A percentile compares a stretch with the other conserved stretches of the same genome.
These are phyloP conservation scores for Bovichtus variegatus DNA, from an alignment of 2,797 vertebrate species.

Conservation along the genomic window DNA sequence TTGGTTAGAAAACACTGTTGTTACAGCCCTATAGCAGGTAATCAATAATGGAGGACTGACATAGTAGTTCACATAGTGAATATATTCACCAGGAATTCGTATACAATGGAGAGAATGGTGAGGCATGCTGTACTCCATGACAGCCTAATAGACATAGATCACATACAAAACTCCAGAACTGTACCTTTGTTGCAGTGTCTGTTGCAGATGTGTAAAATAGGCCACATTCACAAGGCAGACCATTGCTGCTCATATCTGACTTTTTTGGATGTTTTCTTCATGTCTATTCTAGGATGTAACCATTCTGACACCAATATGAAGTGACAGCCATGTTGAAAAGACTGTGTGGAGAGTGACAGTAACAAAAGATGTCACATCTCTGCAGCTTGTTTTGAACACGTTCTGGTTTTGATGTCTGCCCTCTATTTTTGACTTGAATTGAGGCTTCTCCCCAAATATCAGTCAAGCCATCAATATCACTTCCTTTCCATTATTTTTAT, in stretches of 20 bases:
- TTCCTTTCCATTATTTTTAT: conserved; percentile 3
- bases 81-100: conserved; percentile 25
- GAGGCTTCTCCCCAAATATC: conserved; percentile 44
- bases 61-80: background rate
- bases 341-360: conserved; percentile 45
- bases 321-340: conserved; percentile 55
- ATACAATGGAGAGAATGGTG: background rate
- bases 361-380: conserved; percentile 60
- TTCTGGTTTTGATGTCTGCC: conserved; percentile 43
- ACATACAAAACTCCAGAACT: conserved; percentile 19
- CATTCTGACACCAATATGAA: conserved; percentile 53
- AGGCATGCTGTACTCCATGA: conserved; percentile 1
- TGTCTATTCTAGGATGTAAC: conserved; percentile 62
- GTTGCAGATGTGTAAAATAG: conserved; percentile 25
- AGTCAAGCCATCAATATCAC: conserved; percentile 26
- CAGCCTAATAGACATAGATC: conserved; percentile 8
- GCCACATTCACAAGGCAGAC: conserved; percentile 20
- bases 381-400: conserved; percentile 50
- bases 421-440: conserved; percentile 58
- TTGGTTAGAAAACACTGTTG: no score
- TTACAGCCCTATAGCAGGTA: conserved; percentile 25
- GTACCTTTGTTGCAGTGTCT: background rate
- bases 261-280: conserved; percentile 41
- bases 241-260: conserved; percentile 23
- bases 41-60: conserved; percentile 60